Conservation (phyloP, 1,140 invertebrate species). For the Drosophila malerkotliana region DNA sequence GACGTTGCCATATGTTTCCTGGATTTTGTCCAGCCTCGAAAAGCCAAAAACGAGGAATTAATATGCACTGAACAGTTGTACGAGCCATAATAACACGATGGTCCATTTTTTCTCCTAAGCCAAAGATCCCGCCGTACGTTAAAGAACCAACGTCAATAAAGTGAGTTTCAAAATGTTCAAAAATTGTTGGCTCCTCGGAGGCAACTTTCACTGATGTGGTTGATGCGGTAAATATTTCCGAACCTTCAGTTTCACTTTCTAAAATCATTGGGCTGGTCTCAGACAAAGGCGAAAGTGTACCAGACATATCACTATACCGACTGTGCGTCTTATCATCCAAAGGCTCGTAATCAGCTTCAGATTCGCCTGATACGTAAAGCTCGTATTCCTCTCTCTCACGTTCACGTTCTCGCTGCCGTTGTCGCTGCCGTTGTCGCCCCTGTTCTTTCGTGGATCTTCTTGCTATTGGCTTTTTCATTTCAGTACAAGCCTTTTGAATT, state of each 20-base stretch:
- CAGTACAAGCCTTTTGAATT: conserved; percentile 19
- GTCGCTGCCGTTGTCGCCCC: neutral
- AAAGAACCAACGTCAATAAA: conserved; percentile 80
- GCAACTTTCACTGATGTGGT: neutral
- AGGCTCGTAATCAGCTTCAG: neutral
- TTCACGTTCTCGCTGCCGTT: neutral
- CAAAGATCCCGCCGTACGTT: conserved; percentile 76
- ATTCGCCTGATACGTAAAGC: conserved; percentile 1
- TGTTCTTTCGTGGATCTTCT: conserved; percentile 11
- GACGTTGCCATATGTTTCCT: conserved; percentile 86
- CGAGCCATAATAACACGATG: conserved; percentile 85
- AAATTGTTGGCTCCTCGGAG: neutral
- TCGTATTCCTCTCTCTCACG: conserved; percentile 16
- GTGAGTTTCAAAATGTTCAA: conserved; percentile 40
- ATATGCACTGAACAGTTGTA: conserved; percentile 84
- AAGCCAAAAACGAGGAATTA: conserved; percentile 86
- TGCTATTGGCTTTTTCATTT: neutral
- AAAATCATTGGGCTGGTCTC: neutral
- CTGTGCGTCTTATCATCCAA: neutral
- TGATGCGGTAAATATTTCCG: conserved; percentile 28
- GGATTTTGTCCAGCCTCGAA: conserved; percentile 85
- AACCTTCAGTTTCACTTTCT: conserved; percentile 16
- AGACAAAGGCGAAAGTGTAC: too few relatives aligned
- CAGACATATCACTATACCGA: neutral
- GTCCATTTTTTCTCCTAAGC: conserved; percentile 85